Base-by-base conservation (phyloP, 2,113 vertebrate species). In the Ptychochromis oligacanthus region DNA sequence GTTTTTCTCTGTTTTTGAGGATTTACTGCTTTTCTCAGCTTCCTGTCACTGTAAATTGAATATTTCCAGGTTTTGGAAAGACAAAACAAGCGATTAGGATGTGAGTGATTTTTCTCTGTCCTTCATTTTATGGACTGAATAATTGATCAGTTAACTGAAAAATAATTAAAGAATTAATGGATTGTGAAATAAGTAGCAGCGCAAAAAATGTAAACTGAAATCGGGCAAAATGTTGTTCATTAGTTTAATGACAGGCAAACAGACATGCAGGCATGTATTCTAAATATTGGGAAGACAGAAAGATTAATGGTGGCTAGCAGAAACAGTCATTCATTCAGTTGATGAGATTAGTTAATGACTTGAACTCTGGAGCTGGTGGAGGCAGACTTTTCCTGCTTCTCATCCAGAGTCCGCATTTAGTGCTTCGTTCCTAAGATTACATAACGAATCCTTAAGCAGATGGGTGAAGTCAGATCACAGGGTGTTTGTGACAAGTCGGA, bases 381-480 rank as follows among this genome's bases (percentile, higher is more conserved):
- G 64, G 38, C 28, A 43, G 84, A 67, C 57, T 85, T 87, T 56
- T 61, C 55, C 28, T 70, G 65, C 61, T 61, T 13, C 20, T 78
- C 58, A 0, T 24, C 43, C 34, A 54, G 77, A 87, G 79, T 89
- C 88, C 85, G 89, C 85, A 88, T 84, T 81, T 85, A 88, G 80
- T 40, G 62, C 75, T 54, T 81, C 13, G 28, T 54, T 82, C 77
- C 79, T 60, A 40, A 36, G 88, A 76, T 93, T 93, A 88, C 90
- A 62, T 92, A 92, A 93, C 7, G 15, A 17, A 10, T 92, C 78
- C 72, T 84, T 88, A 54, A 92, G 93, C 91, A 89, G 92, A 86
- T 79, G 87, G 90, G 78, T 60, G 88, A 92, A 88, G 91, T 92
- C 82, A 85, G 89, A 86, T 88, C 91, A 85, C 90, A 81, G 79